Conservation (phyloP, 2,113 vertebrate genomes). For the Furnarius figulus region DNA sequence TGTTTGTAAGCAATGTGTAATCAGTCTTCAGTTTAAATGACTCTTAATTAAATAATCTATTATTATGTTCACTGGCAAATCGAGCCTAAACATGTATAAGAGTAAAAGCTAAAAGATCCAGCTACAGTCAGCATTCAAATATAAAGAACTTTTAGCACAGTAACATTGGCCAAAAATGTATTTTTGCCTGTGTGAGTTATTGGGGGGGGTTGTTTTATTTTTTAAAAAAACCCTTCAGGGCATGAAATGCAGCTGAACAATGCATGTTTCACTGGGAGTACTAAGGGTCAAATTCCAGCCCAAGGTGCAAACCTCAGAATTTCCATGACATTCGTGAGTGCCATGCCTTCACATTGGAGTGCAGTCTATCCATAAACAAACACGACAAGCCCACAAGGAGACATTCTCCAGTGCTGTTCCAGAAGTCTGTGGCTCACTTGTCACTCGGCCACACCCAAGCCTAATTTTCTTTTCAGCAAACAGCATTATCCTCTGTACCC, state of each 20-base stretch:
- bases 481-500: neutral
- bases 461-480: constrained; percentile 10
- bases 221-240: neutral
- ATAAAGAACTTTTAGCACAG: neutral
- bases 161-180: neutral
- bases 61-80: constrained; percentile 47
- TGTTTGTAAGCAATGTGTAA: constrained; percentile 66
- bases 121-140: neutral
- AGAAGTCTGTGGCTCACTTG: neutral
- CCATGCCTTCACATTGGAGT: neutral
- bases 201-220: accelerated
- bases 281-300: neutral
- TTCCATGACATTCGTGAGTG: neutral
- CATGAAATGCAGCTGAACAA: neutral
- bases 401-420: neutral
- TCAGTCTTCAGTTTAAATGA: constrained; percentile 69
- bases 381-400: neutral
- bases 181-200: neutral
- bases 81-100: constrained; percentile 68
- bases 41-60: constrained; percentile 76
- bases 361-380: neutral
- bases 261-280: neutral
- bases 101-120: constrained; percentile 13
- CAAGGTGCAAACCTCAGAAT: neutral
- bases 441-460: neutral